phyloP scores from a whole-genome alignment of 2,888 invertebrate genomes.

The Diabrotica balteata region DNA sequence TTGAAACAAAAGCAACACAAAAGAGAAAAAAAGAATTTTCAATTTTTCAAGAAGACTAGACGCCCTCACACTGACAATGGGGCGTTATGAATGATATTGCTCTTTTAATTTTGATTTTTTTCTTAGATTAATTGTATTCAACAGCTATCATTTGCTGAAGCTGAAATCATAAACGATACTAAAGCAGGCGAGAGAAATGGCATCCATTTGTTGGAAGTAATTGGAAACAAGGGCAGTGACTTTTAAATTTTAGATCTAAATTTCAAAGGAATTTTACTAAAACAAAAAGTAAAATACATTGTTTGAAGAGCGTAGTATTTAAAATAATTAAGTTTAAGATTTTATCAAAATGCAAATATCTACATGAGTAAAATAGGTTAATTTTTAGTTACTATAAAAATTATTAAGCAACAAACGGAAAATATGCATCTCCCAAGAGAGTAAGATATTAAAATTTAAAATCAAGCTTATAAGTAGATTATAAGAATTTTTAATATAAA shows the following conservation, averaged over 20 bases:
- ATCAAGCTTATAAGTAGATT: too few relatives aligned
- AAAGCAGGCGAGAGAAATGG: neutral
- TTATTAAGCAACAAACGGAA: too few relatives aligned
- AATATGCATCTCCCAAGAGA: too few relatives aligned
- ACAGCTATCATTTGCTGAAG: constrained; percentile 5
- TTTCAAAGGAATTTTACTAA: too few relatives aligned
- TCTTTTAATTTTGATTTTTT: constrained; percentile 23
- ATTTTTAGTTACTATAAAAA: too few relatives aligned
- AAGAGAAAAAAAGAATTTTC: constrained; percentile 22
- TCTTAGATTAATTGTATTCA: constrained; percentile 22
- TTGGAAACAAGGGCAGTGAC: neutral
- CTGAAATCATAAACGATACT: neutral
- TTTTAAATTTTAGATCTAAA: neutral
- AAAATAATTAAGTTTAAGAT: too few relatives aligned
- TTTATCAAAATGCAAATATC: too few relatives aligned
- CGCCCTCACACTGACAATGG: constrained; percentile 17
- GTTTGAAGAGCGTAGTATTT: too few relatives aligned
- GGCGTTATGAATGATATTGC: constrained; percentile 23
- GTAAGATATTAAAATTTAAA: too few relatives aligned
- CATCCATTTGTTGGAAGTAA: neutral
- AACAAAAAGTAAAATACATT: too few relatives aligned
- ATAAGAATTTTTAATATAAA: too few relatives aligned
- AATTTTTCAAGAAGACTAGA: constrained; percentile 24
- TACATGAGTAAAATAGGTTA: too few relatives aligned
- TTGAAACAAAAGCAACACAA: constrained; percentile 22